These are phyloP conservation scores for Thera britannica DNA, from an alignment of 2,888 invertebrate genomes.

Conservation along the genomic window DNA sequence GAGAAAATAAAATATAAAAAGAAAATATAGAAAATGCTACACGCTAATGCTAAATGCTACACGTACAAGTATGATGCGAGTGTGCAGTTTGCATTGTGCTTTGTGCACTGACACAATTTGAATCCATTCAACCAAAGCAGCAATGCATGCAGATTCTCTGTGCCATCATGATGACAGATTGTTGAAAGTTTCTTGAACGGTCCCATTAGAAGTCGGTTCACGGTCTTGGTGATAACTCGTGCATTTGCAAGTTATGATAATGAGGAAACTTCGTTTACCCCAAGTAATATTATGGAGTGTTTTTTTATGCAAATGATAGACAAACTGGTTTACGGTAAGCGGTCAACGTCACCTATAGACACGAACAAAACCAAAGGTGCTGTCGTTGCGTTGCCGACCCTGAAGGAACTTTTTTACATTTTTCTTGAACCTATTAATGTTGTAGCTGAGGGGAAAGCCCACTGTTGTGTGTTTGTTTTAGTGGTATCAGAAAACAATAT, in stretches of 20 bases:
- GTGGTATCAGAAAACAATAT: too few relatives aligned
- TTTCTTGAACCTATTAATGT: too few relatives aligned
- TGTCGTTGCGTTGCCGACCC: too few relatives aligned
- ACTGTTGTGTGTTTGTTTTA: too few relatives aligned
- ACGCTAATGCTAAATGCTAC: not conserved
- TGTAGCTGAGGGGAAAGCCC: too few relatives aligned
- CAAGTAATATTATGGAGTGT: too few relatives aligned
- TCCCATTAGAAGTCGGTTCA: slow-evolving; percentile 15
- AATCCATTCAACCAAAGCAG: slow-evolving; percentile 18
- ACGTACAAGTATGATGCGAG: not conserved
- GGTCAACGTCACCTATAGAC: too few relatives aligned
- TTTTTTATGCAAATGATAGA: too few relatives aligned
- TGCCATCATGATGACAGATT: slow-evolving; percentile 6
- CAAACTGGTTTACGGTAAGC: too few relatives aligned
- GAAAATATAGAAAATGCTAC: not conserved
- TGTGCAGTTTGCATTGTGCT: slow-evolving; percentile 13
- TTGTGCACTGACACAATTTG: slow-evolving; percentile 29
- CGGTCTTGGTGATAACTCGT: slow-evolving; percentile 7
- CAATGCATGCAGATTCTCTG: slow-evolving; percentile 13
- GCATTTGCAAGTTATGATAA: slow-evolving; percentile 1
- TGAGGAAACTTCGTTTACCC: slow-evolving; percentile 3
- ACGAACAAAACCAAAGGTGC: too few relatives aligned
- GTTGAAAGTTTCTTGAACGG: slow-evolving; percentile 21
- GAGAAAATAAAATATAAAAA: too few relatives aligned
- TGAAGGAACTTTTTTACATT: too few relatives aligned